Evolutionary conservation across 2,888 invertebrate species (phyloP).

Genomic region (Euzetes globulus): DNA sequence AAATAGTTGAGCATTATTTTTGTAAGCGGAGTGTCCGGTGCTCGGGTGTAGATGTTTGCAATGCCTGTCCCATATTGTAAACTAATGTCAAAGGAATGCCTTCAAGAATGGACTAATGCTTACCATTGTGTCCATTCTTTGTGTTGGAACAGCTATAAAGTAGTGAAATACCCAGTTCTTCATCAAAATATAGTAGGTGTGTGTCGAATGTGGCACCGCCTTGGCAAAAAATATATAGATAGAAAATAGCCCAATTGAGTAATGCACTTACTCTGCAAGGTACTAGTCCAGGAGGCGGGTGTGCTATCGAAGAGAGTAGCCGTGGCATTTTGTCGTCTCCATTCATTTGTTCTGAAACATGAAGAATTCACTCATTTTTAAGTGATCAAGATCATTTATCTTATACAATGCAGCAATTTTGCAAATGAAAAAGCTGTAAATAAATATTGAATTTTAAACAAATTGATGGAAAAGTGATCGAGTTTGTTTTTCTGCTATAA

Average conservation of each 20-base stretch:
- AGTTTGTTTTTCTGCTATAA: too few relatives aligned
- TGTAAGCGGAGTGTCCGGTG: slow-evolving; percentile 25
- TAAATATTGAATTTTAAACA: slow-evolving; percentile 6
- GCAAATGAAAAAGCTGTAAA: too few relatives aligned
- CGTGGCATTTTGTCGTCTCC: slow-evolving; percentile 34
- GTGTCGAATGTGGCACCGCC: slow-evolving; percentile 32
- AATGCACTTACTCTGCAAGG: slow-evolving; percentile 23
- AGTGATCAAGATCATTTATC: too few relatives aligned
- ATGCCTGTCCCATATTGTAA: slow-evolving; percentile 1
- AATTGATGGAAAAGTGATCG: too few relatives aligned
- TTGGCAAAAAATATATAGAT: too few relatives aligned
- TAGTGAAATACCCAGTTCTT: slow-evolving; percentile 24
- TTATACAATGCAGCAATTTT: too few relatives aligned
- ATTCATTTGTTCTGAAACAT: slow-evolving; percentile 32
- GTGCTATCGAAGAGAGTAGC: slow-evolving; percentile 9
- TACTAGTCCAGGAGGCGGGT: slow-evolving; percentile 31
- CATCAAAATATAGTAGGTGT: slow-evolving; percentile 33
- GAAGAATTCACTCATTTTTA: too few relatives aligned
- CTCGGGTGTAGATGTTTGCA: slow-evolving; percentile 32
- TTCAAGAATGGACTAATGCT: not conserved
- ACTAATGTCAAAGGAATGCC: not conserved
- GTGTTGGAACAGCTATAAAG: slow-evolving; percentile 32
- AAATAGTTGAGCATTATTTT: slow-evolving; percentile 24
- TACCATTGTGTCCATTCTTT: slow-evolving; percentile 26
- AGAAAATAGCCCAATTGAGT: not conserved